A percentile compares a stretch with the other conserved stretches of the same genome.
These are phyloP conservation scores for Lateolabrax maculatus DNA, from an alignment of 2,797 vertebrate genomes.

Conservation along the genomic window DNA sequence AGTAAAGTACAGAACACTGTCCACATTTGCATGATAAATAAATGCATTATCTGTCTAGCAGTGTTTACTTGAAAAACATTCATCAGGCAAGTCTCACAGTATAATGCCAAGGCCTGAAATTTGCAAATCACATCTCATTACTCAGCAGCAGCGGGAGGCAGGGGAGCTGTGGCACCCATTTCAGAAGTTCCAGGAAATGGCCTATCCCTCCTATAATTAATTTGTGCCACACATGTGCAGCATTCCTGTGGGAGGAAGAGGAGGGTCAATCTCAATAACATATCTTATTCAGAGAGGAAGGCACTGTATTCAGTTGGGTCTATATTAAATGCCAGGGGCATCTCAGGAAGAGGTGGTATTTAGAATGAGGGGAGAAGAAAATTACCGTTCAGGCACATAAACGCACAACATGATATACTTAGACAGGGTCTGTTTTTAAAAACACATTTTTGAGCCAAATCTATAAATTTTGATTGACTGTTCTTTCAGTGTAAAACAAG, in stretches of 20 bases:
- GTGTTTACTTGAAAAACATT: neutral
- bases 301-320: neutral
- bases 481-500: no score
- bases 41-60: neutral
- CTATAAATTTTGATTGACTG: neutral
- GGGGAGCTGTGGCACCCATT: constrained; percentile 10
- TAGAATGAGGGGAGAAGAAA: neutral
- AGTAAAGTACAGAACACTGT: neutral
- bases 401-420: neutral
- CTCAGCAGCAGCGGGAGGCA: constrained; percentile 6
- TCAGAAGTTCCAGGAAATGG: constrained; percentile 58
- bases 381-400: neutral
- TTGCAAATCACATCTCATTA: constrained; percentile 29
- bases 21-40: neutral
- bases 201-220: constrained; percentile 46
- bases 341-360: neutral
- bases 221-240: constrained; percentile 51
- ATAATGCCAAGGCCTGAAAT: constrained; percentile 24
- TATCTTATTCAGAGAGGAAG: constrained; percentile 23
- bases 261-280: constrained; percentile 3
- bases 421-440: neutral
- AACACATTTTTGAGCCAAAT: neutral
- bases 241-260: constrained; percentile 50
- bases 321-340: neutral
- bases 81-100: constrained; percentile 3